These are phyloP conservation scores for Formica exsecta DNA, from an alignment of 1,140 invertebrate genomes.

Conservation along the genomic window DNA sequence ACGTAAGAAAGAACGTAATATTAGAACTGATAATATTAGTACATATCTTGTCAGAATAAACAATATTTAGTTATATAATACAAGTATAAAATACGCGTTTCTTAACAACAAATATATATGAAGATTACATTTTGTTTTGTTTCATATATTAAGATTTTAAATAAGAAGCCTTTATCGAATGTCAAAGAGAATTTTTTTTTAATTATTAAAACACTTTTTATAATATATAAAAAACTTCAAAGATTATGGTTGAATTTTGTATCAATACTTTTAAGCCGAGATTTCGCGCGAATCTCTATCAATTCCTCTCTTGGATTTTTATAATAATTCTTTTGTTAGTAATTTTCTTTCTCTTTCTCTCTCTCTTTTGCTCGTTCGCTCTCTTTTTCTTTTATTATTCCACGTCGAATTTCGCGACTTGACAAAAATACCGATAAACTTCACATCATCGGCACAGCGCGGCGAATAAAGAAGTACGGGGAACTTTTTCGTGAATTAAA, in stretches of 20 bases:
- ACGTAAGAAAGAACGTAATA: slow-evolving; percentile 53
- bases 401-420: slow-evolving; percentile 25
- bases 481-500: slow-evolving; percentile 54
- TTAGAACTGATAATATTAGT: neutral
- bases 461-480: slow-evolving; percentile 12
- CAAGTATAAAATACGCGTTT: too few species aligned
- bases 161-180: neutral
- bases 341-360: too few species aligned
- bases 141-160: neutral
- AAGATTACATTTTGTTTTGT: neutral
- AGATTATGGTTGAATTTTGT: slow-evolving; percentile 7
- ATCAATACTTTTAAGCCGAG: neutral
- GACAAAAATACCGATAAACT: slow-evolving; percentile 57
- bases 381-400: slow-evolving; percentile 30
- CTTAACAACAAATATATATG: too few species aligned
- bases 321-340: slow-evolving; percentile 2
- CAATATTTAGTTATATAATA: neutral
- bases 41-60: neutral
- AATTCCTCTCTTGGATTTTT: neutral
- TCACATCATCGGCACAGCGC: neutral
- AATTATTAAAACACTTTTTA: slow-evolving; percentile 9
- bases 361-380: too few species aligned
- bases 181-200: neutral
- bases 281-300: slow-evolving; percentile 10
- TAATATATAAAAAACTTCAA: neutral